Base-by-base conservation (phyloP, 2,797 vertebrate species). In the Sciurus carolinensis region DNA sequence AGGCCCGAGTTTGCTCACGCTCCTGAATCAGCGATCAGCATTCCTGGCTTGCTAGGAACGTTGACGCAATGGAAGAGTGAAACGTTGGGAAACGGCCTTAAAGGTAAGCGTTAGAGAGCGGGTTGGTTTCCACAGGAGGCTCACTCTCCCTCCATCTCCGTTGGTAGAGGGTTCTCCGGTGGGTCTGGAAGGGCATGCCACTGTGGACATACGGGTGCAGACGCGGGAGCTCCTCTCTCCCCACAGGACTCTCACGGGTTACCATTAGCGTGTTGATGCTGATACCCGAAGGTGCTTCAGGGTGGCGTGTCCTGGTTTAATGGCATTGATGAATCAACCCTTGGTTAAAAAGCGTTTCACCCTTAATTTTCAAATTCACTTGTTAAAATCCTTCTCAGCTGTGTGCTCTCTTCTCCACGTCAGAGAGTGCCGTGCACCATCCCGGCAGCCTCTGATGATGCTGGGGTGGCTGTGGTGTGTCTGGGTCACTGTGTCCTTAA, bases 391-490 rank as follows among this genome's bases (percentile, higher is more conserved):
- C 80, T 80, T 71, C 33, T 75, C 39, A 54, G 33, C 42, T 42
- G 15, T 0, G 24, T 42, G 66, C n/a, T 93, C 8, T 3, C 39
- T 50, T 36, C n/a, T 26, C 57, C 14, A 44, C 14, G 5, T 17
- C 36, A 14, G 12, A 20, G 44, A 24, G 28, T 10, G 26, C 26
- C 0, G 0, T 30, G 50, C 26, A 4, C 12, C 59, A 7, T 39
- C 4, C 12, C 11, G 44, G 22, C 26, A 1, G 47, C 47, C 69
- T 88, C 64, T n/a, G 67, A 30, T 20, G 59, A 30, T 15, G 30
- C 26, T 24, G n/a, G 62, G 73, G n/a, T 12, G 10, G 42, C 64
- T 50, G 24, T 0, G 0, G 17, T 33, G 17, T 39, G 9, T 3
- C 44, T 44, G 52, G 59, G 52, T 54, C 39, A 64, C 20, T 22